A percentile compares a stretch with the other conserved stretches of the same genome.
phyloP scores from a whole-genome alignment of 2,888 invertebrate genomes.

The Acronicta alni region DNA sequence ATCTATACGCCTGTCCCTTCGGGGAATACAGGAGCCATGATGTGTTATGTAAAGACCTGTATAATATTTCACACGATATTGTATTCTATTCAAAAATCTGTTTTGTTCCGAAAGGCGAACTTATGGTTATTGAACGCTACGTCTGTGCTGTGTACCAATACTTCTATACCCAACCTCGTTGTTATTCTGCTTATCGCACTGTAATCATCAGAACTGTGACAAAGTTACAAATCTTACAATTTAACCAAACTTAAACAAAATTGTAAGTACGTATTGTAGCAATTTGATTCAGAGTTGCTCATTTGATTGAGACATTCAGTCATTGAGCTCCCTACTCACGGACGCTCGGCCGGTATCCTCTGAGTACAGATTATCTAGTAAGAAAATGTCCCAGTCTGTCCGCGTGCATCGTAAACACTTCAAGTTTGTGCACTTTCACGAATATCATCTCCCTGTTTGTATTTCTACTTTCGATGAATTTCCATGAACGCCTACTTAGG shows the following conservation, averaged over 20 bases:
- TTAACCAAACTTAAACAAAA: slow-evolving; percentile 16
- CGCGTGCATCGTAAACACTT: slow-evolving; percentile 34
- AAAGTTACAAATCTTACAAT: slow-evolving; percentile 23
- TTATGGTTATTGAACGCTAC: too few relatives aligned
- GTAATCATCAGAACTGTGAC: slow-evolving; percentile 19
- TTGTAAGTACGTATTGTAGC: slow-evolving; percentile 10
- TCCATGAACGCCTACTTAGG: slow-evolving; percentile 4
- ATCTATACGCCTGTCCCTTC: too few relatives aligned
- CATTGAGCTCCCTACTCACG: slow-evolving; percentile 27
- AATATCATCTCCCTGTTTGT: slow-evolving; percentile 28
- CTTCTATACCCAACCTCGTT: background rate
- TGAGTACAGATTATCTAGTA: slow-evolving; percentile 24
- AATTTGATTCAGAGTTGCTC: slow-evolving; percentile 15
- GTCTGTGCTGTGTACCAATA: too few relatives aligned
- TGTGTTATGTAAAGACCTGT: too few relatives aligned
- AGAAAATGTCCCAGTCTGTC: slow-evolving; percentile 20
- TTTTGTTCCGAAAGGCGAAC: too few relatives aligned
- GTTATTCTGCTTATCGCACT: background rate
- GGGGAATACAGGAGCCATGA: too few relatives aligned
- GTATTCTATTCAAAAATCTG: too few relatives aligned
- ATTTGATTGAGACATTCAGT: too few relatives aligned
- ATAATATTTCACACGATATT: too few relatives aligned
- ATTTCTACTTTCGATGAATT: slow-evolving; percentile 36
- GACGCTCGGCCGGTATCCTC: slow-evolving; percentile 5
- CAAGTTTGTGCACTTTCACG: slow-evolving; percentile 36